Base-by-base conservation (phyloP, 1,140 invertebrate genomes). In the Fopius arisanus region DNA sequence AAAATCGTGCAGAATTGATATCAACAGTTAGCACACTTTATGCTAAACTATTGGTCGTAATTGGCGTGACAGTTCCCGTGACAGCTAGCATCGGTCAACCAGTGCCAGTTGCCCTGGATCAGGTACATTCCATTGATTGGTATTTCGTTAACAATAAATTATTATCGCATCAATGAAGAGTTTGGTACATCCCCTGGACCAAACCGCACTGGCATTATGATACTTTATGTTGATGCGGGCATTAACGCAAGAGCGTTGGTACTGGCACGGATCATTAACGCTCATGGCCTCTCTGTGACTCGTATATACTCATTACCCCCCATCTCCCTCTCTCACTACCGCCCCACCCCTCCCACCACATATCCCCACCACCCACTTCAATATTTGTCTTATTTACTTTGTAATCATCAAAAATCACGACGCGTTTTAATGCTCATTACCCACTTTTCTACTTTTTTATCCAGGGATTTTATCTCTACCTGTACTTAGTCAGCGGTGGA, bases 381-480 rank as follows among this genome's bases (percentile, higher is more conserved):
- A 59, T 59, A 59, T 59, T 59, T 59, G 54, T 59, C 54, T 59
- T 59, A 59, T 59, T 59, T 59, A 59, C 23, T 51, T 21, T 21
- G 19, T 51, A 51, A n/a, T n/a, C 33, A 6, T 37, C 12, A 37
- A 37, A 16, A 48, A 19, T 48, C 43, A 19, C 12, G 16, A 48
- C 7, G 43, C 14, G 43, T 48, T 48, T 48, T 48, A 48, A n/a
- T 4, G 43, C n/a, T 19, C n/a, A 16, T 28, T 4, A 14, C 28
- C 14, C 28, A 63, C 19, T 21, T 63, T 63, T 62, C 9, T n/a
- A 19, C 23, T 28, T 23, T 67, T 23, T 26, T 41, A 72, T 90
- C 41, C 89, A 96, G 93, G 93, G 92, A 23, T 96, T 96, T 83
- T 96, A 96, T 83, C 87, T 96, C 16, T 97, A 95, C 82, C 87